Evolutionary conservation across 2,113 vertebrate genomes (phyloP).

Genomic region (Tyrannus savana): DNA sequence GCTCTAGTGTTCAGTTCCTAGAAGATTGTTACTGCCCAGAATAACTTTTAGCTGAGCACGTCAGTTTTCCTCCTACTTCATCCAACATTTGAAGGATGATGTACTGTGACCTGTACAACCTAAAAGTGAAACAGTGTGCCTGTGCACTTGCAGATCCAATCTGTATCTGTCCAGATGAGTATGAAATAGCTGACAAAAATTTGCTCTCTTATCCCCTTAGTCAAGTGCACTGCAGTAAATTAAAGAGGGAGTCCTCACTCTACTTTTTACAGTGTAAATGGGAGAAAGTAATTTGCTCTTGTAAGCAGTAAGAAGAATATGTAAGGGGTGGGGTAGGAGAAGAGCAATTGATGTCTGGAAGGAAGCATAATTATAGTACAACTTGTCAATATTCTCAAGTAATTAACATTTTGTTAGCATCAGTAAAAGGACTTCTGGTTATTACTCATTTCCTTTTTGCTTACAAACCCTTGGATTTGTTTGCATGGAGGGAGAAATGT

Average conservation of each 20-base stretch:
- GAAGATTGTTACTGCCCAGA: neutral
- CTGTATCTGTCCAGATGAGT: neutral
- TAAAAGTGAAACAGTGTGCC: neutral
- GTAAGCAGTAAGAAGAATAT: neutral
- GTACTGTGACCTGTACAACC: neutral
- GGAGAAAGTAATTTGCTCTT: neutral
- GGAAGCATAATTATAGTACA: neutral
- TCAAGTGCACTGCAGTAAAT: neutral
- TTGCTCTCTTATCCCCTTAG: neutral
- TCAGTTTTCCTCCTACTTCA: neutral
- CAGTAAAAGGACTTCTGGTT: neutral
- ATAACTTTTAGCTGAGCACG: neutral
- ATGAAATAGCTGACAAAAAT: neutral
- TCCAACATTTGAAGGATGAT: neutral
- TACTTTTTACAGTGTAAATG: neutral
- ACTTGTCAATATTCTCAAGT: neutral
- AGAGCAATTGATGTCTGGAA: neutral
- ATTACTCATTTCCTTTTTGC: constrained; percentile 16
- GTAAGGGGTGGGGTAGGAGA: neutral
- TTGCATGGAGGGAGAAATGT: neutral
- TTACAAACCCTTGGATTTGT: neutral
- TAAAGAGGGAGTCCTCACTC: neutral
- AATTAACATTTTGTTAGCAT: constrained; percentile 47
- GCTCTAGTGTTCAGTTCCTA: neutral
- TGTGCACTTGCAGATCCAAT: neutral